phyloP scores from a whole-genome alignment of 2,888 invertebrate genomes.

The Hetaerina titia region DNA sequence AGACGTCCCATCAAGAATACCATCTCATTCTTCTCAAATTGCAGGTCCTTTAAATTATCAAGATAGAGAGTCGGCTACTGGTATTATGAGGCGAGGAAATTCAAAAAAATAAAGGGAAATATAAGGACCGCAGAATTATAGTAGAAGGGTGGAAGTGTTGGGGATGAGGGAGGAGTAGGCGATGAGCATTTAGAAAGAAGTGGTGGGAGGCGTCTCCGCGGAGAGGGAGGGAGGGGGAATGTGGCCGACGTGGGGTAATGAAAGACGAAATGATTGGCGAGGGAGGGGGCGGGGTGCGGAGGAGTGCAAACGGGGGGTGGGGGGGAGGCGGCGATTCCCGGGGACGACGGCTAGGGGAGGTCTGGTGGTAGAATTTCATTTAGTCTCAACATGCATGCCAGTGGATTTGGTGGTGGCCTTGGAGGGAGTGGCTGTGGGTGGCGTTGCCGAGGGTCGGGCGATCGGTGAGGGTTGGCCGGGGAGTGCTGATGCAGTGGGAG shows the following conservation, averaged over 20 bases:
- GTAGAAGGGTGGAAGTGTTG: background rate
- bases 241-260: background rate
- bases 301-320: background rate
- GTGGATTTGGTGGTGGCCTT: constrained; percentile 24
- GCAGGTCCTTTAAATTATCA: background rate
- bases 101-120: constrained; percentile 25
- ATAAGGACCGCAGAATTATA: background rate
- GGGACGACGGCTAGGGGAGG: background rate
- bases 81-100: background rate
- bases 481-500: background rate
- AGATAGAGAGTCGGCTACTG: background rate
- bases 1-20: background rate
- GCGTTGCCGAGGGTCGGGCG: background rate
- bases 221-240: background rate
- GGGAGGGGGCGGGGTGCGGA: too few species aligned
- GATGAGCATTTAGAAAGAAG: background rate
- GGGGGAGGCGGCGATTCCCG: background rate
- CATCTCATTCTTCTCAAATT: constrained; percentile 21
- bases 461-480: background rate
- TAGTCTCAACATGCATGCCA: constrained; percentile 45
- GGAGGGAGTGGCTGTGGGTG: background rate
- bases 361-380: constrained; percentile 39
- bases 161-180: background rate
- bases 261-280: background rate
- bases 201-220: background rate